These are phyloP conservation scores for Mus minutoides DNA, from an alignment of 2,797 vertebrate genomes.

Conservation along the genomic window DNA sequence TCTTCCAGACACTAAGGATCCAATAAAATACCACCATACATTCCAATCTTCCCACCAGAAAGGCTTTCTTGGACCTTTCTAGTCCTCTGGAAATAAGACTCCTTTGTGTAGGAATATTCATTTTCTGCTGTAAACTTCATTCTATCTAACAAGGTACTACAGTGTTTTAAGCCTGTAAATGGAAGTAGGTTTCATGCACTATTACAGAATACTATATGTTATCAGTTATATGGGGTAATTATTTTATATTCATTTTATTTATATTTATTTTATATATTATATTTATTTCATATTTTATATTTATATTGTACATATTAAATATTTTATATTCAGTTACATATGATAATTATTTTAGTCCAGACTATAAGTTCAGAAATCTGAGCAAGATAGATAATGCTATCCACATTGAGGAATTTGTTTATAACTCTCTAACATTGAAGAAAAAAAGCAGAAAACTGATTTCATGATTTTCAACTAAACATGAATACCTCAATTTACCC, in stretches of 20 bases:
- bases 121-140: slow-evolving; percentile 20
- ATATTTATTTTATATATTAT: too few species aligned
- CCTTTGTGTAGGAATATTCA: neutral
- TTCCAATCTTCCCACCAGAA: neutral
- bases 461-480: neutral
- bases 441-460: neutral
- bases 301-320: too few species aligned
- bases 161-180: slow-evolving; percentile 20
- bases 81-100: neutral
- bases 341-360: neutral
- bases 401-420: neutral
- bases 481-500: neutral
- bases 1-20: neutral
- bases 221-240: neutral
- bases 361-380: neutral
- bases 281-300: too few species aligned
- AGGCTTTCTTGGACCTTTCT: neutral
- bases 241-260: neutral
- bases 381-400: neutral
- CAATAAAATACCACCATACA: neutral
- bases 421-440: neutral
- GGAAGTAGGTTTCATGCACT: neutral
- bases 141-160: neutral
- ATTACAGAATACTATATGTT: neutral
- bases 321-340: too few species aligned